Evolutionary conservation across 2,797 vertebrate genomes (phyloP).

Genomic region (Amblyraja radiata): DNA sequence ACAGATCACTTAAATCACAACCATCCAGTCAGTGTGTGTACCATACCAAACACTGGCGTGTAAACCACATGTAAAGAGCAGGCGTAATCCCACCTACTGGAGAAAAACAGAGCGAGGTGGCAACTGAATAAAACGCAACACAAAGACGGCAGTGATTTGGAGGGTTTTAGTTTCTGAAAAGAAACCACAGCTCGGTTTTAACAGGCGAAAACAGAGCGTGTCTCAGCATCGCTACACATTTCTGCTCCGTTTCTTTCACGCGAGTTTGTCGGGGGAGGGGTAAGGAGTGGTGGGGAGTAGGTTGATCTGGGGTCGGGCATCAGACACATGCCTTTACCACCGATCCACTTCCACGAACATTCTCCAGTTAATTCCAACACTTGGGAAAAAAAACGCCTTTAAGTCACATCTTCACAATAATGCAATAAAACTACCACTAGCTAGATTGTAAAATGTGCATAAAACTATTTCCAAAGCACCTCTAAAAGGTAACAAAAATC

Average conservation of each 20-base stretch:
- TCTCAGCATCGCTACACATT: not conserved
- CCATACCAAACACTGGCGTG: not conserved
- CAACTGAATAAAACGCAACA: conserved; percentile 16
- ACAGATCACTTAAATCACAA: conserved; percentile 14
- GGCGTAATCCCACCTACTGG: conserved; percentile 17
- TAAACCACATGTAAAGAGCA: conserved; percentile 9
- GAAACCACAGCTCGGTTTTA: not conserved
- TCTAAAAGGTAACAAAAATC: conserved; percentile 4
- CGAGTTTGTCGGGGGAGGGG: not conserved
- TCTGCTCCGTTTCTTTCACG: not conserved
- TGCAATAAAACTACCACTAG: not conserved
- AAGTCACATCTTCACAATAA: not conserved
- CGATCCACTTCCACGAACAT: not conserved
- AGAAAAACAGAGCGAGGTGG: not conserved
- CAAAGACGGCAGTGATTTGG: conserved; percentile 10
- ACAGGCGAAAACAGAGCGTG: not conserved
- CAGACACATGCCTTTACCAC: not conserved
- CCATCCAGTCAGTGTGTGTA: conserved; percentile 4
- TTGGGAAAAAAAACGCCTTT: not conserved
- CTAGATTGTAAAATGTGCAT: conserved; percentile 6
- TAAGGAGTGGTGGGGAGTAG: too few relatives aligned
- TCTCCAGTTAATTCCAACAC: not conserved
- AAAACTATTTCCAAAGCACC: not conserved
- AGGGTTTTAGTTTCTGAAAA: not conserved
- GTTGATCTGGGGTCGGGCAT: not conserved